Evolutionary conservation across 2,113 vertebrate genomes (phyloP), one percentile per base, ranked within the genome.

Genomic region (Cathartes aura): DNA sequence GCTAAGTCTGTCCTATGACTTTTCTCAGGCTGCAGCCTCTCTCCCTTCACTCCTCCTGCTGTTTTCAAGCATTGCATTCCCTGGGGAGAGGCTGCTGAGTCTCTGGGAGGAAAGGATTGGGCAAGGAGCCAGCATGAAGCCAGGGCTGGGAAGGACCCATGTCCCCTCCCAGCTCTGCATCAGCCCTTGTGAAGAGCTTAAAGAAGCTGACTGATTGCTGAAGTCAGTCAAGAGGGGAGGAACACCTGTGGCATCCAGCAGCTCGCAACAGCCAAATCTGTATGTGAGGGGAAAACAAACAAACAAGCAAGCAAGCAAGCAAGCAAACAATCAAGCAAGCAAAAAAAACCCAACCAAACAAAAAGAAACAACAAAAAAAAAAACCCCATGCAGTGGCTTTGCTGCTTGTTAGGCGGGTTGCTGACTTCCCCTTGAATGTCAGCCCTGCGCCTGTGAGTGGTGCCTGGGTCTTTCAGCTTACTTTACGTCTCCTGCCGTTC

Each of bases 391-490:
- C 32, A 75, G 47, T 17, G 23, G 29, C 48, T 87, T 60, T 72
- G 36, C 22, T 64, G 40, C 22, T 72, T 18, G 10, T 26, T 83
- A 60, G 42, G 53, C 0, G 0, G 24, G 53, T 48, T 85, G 56
- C 73, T 82, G 56, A 79, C 60, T 89, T 95, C 81, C 56, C 32
- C 66, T 82, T 76, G 26, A 95, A 64, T 55, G 62, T 79, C 70
- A 96, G 58, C 40, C n/a, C 63, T 34, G 38, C 0, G 8, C 26
- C 22, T 45, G 34, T 38, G 48, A 82, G 36, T 4, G 4, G 29
- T 27, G 68, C 45, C 68, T 79, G 45, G 6, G 34, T 48, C 42
- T 79, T 75, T 52, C 48, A 75, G 24, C 26, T 32, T 48, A 47
- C 16, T 40, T 78, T 53, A 24, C 62, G 29, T 19, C 63, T 48